A percentile compares a stretch with the other conserved stretches of the same genome.
These are phyloP conservation scores for Conus ventricosus DNA, from an alignment of 1,140 invertebrate genomes.

Conservation along the genomic window DNA sequence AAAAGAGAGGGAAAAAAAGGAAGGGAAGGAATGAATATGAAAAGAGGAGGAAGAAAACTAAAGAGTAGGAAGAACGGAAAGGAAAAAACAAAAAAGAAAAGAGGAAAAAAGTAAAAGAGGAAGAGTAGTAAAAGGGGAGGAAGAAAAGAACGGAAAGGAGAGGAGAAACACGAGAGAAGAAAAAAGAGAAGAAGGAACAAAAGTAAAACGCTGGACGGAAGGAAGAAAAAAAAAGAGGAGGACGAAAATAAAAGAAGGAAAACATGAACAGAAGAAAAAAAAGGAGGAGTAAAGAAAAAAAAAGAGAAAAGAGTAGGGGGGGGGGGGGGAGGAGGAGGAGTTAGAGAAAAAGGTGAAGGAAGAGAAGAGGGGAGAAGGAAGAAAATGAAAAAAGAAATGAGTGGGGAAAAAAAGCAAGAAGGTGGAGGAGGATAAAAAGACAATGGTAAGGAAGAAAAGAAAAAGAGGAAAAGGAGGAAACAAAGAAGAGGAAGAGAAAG, in stretches of 20 bases:
- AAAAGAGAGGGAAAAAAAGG: not conserved
- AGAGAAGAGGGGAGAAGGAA: no score
- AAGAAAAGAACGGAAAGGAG: conserved; percentile 23
- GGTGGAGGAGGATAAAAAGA: not conserved
- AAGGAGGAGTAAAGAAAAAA: no score
- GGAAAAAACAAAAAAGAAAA: not conserved
- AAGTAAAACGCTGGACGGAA: not conserved
- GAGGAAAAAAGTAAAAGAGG: not conserved
- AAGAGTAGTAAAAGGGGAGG: conserved; percentile 23
- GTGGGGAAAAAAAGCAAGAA: no score
- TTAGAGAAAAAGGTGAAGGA: no score
- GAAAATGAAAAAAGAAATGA: no score
- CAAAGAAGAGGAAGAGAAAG: not conserved
- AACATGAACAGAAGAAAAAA: not conserved
- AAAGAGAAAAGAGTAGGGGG: no score
- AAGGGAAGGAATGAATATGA: not conserved
- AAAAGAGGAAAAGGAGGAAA: not conserved
- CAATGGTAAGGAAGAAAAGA: not conserved
- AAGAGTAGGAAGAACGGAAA: not conserved
- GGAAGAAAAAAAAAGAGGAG: not conserved
- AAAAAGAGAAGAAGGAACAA: not conserved
- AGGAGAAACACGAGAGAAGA: not conserved
- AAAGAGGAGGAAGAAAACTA: not conserved
- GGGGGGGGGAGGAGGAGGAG: no score
- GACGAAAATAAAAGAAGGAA: not conserved